Evolutionary conservation across 2,113 vertebrate species (phyloP), one percentile per base, ranked within the genome.

Genomic region (Condylura cristata): DNA sequence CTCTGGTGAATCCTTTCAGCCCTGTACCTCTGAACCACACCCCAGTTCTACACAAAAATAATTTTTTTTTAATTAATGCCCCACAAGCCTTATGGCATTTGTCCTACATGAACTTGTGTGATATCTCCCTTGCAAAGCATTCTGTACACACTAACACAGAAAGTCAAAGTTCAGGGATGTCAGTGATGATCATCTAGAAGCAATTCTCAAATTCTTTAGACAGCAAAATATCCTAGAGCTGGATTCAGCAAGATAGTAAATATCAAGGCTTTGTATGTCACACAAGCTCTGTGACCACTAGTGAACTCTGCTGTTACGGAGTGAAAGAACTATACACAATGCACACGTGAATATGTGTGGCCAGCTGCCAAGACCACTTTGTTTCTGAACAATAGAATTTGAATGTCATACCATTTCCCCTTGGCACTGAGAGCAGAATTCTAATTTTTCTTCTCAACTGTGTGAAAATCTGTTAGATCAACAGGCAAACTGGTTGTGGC

Each of bases 41-140:
- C 48, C 48, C 48, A 51, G 48, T 17, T 51, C 48, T 51, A 48
- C 2, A 51, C 2, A 51, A 17, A 51, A 51, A 17, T 6, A 51
- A 51, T 17, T 51, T 5, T 51, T 51, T 51, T 9, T 9, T 12
- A 12, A 11, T 9, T 9, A 48, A 53, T 51, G 30, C 44, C 72
- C 85, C 56, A 86, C 39, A 78, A 90, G 32, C 9, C 24, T 90
- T 28, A 30, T 72, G 28, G 61, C 71, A 46, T 39, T 90, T 90
- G 72, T 81, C 60, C 76, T 78, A 48, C 61, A 53, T 8, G 12
- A 32, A 63, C 51, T 71, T 72, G 26, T 63, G 26, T 72, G 7
- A 74, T 85, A 82, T 85, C 37, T 66, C 93, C 41, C 78, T 30
- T 87, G 14, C 30, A 81, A 92, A 92, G 87, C 65, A 74, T 34